These are phyloP conservation scores for Heteronetta atricapilla DNA, from an alignment of 2,113 vertebrate species.

Conservation along the genomic window DNA sequence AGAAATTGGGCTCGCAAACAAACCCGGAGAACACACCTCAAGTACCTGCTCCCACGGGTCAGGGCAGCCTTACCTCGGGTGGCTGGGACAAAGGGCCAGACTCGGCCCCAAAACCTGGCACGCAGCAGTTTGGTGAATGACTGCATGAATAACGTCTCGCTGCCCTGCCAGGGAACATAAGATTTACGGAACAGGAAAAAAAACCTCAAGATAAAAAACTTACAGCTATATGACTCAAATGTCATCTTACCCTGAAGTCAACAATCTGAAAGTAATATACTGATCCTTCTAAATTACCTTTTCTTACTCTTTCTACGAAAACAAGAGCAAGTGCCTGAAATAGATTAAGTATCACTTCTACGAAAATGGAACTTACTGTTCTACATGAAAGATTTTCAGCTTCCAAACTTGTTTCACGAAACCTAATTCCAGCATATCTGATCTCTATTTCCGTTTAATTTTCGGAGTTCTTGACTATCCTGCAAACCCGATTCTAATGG, in stretches of 20 bases:
- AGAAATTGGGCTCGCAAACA: neutral
- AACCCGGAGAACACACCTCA: neutral
- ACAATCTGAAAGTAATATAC: constrained; percentile 16
- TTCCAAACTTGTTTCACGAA: neutral
- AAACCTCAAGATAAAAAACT: neutral
- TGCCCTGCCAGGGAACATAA: neutral
- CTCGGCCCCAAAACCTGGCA: neutral
- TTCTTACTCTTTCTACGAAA: neutral
- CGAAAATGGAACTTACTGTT: neutral
- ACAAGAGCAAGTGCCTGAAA: constrained; percentile 1
- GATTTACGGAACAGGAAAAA: neutral
- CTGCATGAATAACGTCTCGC: neutral
- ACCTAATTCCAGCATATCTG: neutral
- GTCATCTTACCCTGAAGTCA: constrained; percentile 23
- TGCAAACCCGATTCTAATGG: neutral
- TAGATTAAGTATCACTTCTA: neutral
- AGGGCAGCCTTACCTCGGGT: neutral
- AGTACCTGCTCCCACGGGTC: fast-evolving
- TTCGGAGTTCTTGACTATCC: neutral
- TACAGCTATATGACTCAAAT: constrained; percentile 3
- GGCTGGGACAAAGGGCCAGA: neutral
- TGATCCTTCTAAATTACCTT: constrained; percentile 36
- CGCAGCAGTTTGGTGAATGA: neutral
- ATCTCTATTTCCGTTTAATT: fast-evolving
- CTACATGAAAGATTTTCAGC: neutral